Percentiles rank a stretch among this genome's conserved stretches.
phyloP scores from a whole-genome alignment of 2,797 vertebrate species.

The Eulemur coronatus region DNA sequence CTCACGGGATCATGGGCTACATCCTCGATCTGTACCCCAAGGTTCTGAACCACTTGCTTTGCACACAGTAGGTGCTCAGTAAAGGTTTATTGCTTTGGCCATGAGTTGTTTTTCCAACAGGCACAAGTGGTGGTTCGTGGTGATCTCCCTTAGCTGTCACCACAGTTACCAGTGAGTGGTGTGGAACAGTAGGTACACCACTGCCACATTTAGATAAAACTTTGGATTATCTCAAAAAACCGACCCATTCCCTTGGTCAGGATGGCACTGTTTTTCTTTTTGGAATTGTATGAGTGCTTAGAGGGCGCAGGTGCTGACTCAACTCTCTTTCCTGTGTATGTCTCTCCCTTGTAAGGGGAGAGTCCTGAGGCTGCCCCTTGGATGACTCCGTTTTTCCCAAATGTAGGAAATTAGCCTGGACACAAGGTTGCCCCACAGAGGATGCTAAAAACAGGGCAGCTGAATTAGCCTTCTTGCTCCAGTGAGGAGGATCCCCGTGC shows the following conservation, averaged over 20 bases:
- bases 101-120: background rate
- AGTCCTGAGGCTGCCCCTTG: background rate
- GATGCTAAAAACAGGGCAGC: background rate
- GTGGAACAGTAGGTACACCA: background rate
- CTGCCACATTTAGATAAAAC: background rate
- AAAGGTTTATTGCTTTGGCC: background rate
- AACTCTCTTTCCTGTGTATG: fast-evolving
- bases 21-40: background rate
- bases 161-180: background rate
- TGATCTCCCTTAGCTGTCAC: background rate
- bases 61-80: background rate
- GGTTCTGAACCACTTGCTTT: background rate
- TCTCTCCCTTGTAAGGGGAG: background rate
- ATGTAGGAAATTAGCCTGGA: background rate
- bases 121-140: background rate
- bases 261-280: background rate
- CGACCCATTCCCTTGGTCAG: background rate
- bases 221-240: background rate
- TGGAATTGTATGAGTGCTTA: background rate
- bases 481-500: background rate
- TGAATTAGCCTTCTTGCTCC: background rate
- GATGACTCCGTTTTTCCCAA: background rate
- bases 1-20: fast-evolving
- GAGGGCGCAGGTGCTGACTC: background rate
- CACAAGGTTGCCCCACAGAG: background rate